Evolutionary conservation across 2,888 invertebrate genomes (phyloP).

Genomic region (Nomada hirtipes): DNA sequence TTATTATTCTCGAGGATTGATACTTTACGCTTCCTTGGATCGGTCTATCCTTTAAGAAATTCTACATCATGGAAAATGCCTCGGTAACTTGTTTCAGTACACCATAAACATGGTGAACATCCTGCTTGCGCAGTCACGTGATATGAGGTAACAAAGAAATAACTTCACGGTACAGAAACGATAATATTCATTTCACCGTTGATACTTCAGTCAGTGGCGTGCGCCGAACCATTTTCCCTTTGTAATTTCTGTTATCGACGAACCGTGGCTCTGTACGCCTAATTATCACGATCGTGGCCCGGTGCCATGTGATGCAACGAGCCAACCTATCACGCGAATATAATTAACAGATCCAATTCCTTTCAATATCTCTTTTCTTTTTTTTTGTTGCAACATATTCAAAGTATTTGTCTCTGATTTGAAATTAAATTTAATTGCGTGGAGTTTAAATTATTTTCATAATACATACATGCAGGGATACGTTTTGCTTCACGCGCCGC

Average conservation of each 20-base stretch:
- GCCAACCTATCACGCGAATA: constrained; percentile 50
- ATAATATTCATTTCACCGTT: constrained; percentile 42
- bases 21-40: no score
- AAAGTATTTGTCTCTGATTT: no score
- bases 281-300: constrained; percentile 47
- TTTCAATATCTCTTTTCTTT: constrained; percentile 4
- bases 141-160: constrained; percentile 35
- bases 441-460: neutral
- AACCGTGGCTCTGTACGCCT: constrained; percentile 29
- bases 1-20: no score
- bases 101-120: neutral
- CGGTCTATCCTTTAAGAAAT: neutral
- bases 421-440: neutral
- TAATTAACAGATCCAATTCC: constrained; percentile 33
- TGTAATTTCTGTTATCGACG: constrained; percentile 51
- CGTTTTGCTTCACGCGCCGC: neutral
- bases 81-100: neutral
- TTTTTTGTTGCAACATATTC: neutral
- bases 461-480: neutral
- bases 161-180: constrained; percentile 41
- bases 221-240: constrained; percentile 53
- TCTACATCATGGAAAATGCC: neutral
- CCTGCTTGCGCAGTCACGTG: neutral
- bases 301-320: constrained; percentile 24
- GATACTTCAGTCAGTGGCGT: constrained; percentile 37